A percentile compares a stretch with the other conserved stretches of the same genome.
phyloP scores from a whole-genome alignment of 2,113 vertebrate genomes.

The Danionella cerebrum region DNA sequence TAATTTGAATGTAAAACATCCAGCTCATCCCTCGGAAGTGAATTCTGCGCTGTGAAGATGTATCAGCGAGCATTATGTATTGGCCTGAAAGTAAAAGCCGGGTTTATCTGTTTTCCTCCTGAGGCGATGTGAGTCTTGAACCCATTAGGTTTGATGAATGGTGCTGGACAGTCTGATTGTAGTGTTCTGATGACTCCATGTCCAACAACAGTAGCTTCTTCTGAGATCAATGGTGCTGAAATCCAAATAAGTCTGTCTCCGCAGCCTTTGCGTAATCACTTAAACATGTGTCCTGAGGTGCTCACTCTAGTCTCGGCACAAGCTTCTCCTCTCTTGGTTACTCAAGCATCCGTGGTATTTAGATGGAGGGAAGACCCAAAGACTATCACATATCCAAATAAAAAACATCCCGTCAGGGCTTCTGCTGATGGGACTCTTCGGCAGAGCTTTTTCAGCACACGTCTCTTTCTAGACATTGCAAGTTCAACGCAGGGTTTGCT shows the following conservation, averaged over 20 bases:
- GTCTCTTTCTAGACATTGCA: conserved; percentile 10
- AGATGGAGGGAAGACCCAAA: conserved; percentile 23
- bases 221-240: conserved; percentile 42
- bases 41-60: not conserved
- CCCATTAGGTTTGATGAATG: conserved; percentile 47
- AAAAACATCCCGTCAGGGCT: not conserved
- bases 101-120: conserved; percentile 17
- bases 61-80: not conserved
- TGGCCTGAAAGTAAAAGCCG: conserved; percentile 20
- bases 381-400: conserved; percentile 15
- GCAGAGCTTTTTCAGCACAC: not conserved
- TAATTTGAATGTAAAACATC: conserved; percentile 6
- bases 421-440: not conserved
- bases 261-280: conserved; percentile 50
- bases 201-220: conserved; percentile 51
- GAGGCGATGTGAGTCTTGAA: conserved; percentile 27
- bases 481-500: not conserved
- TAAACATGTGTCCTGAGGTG: conserved; percentile 47
- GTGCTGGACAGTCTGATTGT: conserved; percentile 34
- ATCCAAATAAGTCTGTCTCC: conserved; percentile 44
- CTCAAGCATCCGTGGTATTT: conserved; percentile 39
- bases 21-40: conserved; percentile 6
- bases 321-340: conserved; percentile 38
- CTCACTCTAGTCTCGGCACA: conserved; percentile 25
- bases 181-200: conserved; percentile 26